Percentiles rank a stretch among this genome's conserved stretches.
Evolutionary conservation across 2,113 vertebrate species (phyloP).

Genomic region (Rattus rattus): DNA sequence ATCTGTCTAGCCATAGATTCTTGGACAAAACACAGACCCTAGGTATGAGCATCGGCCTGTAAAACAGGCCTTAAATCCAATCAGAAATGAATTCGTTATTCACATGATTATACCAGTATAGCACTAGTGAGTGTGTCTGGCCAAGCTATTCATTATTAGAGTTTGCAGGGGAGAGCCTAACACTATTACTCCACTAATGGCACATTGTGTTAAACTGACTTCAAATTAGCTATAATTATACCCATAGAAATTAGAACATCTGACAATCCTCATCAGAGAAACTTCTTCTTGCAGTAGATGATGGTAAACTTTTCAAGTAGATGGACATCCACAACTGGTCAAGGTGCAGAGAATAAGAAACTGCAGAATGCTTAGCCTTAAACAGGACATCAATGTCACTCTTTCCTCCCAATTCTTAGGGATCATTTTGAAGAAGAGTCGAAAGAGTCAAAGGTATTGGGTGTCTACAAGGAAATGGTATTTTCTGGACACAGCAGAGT

Average conservation of each 20-base stretch:
- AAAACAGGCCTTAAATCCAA: neutral
- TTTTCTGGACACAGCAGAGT: neutral
- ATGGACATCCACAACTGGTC: neutral
- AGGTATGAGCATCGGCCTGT: neutral
- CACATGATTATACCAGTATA: neutral
- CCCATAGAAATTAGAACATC: neutral
- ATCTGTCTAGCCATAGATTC: neutral
- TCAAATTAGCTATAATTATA: neutral
- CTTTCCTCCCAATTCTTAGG: neutral
- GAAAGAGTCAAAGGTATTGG: neutral
- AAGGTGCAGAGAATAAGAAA: neutral
- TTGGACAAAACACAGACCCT: neutral
- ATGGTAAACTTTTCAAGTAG: neutral
- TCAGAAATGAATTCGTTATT: neutral
- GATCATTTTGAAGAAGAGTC: neutral
- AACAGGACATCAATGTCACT: neutral
- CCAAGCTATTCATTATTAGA: neutral
- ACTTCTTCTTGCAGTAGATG: neutral
- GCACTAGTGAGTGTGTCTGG: neutral
- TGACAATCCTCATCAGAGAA: neutral
- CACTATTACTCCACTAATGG: neutral
- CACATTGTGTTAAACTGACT: neutral
- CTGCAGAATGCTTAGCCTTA: neutral
- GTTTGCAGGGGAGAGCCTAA: neutral
- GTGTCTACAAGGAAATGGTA: neutral